These are phyloP conservation scores for Capitella teleta DNA, from an alignment of 1,140 invertebrate genomes.

Conservation along the genomic window DNA sequence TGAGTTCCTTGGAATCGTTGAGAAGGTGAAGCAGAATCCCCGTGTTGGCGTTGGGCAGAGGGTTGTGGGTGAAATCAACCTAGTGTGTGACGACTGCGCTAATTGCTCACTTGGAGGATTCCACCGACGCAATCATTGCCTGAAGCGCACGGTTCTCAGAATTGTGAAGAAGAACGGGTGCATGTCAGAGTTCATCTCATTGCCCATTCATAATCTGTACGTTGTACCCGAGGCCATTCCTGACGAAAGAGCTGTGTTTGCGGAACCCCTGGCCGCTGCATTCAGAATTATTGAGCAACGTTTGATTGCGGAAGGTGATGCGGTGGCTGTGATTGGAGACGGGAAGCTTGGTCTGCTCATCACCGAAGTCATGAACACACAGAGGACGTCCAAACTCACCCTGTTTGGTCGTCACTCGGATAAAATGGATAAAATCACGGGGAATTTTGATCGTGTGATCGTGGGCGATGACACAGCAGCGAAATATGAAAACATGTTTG, in stretches of 20 bases:
- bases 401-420: conserved; percentile 3
- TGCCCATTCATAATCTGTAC: conserved; percentile 3
- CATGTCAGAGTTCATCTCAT: background rate
- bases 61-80: conserved; percentile 2
- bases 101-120: background rate
- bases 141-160: background rate
- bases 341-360: conserved; percentile 6
- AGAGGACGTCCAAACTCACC: background rate
- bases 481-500: background rate
- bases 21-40: background rate
- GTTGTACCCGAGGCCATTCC: background rate
- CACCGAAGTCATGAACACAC: background rate
- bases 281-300: conserved; percentile 4
- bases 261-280: conserved; percentile 6
- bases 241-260: conserved; percentile 3
- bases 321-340: conserved; percentile 6
- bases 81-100: conserved; percentile 1
- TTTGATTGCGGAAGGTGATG: background rate
- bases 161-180: background rate
- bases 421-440: background rate
- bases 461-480: background rate
- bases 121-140: conserved; percentile 1
- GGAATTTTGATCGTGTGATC: background rate
- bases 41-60: background rate
- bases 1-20: conserved; percentile 4